Evolutionary conservation across 2,888 invertebrate genomes (phyloP), one percentile per base, ranked within the genome.

Genomic region (Elysia crispata): DNA sequence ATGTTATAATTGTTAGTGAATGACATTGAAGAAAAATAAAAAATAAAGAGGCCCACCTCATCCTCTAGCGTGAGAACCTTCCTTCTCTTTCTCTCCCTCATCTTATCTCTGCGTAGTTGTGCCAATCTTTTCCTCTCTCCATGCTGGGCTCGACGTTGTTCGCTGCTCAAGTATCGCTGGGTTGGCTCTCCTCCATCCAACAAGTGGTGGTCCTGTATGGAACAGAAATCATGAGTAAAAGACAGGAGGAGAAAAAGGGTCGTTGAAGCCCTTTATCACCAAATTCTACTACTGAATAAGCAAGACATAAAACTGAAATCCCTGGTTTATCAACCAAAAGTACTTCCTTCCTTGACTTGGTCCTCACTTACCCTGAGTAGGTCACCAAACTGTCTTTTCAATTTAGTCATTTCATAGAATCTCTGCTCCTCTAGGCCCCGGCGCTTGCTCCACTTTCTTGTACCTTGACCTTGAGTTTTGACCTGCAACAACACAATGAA

Each of bases 341-440:
- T n/a, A n/a, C n/a, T n/a, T n/a, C n/a, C n/a, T n/a, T n/a, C n/a
- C n/a, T n/a, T n/a, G n/a, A n/a, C n/a, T n/a, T n/a, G n/a, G n/a
- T n/a, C n/a, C n/a, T n/a, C 41, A 66, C 77, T 54, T 83, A 95
- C 96, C 93, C 95, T 95, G 20, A 98, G 93, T 81, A 98, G 94
- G 78, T 95, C 95, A 89, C 96, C 94, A 87, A 98, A 96, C 92
- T 99, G 99, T 31, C 95, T 94, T 54, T 97, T 94, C 8, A 99
- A 93, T 93, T 99, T 99, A 0, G 96, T 97, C 89, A 98, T 96
- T 92, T 99, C 99, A 90, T 98, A 99, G 89, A 99, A 95, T 30
- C 99, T 93, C 92, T 99, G 98, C 91, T 99, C 99, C 92, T 99
- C 99, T 11, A 99, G 93, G 0, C 98, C 98, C 80, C 97, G 93